Conservation (phyloP, 2,888 invertebrate genomes). For the Ochlodes sylvanus region DNA sequence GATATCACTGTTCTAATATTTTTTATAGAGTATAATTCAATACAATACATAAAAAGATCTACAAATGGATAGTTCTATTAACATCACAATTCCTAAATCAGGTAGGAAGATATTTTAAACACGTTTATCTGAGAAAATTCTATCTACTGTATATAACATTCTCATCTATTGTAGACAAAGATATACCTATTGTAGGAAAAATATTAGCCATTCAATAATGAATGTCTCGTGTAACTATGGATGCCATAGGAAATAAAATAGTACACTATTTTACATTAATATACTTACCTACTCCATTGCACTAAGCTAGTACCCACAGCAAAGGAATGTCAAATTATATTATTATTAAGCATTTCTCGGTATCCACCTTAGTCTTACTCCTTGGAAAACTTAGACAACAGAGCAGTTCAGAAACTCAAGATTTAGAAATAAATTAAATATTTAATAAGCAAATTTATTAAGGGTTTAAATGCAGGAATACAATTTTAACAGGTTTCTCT, state of each 20-base stretch:
- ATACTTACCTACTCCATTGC: not conserved
- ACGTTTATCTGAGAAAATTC: not conserved
- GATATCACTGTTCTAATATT: not conserved
- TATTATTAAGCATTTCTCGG: not conserved
- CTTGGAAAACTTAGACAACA: not conserved
- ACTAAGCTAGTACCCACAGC: not conserved
- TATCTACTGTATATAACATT: not conserved
- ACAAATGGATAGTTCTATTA: slow-evolving; percentile 5
- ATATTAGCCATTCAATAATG: too few species aligned
- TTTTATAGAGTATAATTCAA: not conserved
- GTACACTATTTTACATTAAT: not conserved
- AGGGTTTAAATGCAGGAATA: not conserved
- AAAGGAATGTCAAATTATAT: not conserved
- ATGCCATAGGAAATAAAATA: not conserved
- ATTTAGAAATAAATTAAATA: not conserved
- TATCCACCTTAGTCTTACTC: not conserved
- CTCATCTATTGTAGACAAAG: not conserved
- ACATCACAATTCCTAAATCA: slow-evolving; percentile 22
- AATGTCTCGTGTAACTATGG: not conserved
- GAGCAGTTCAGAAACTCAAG: not conserved
- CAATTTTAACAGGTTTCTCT: not conserved
- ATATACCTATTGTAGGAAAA: not conserved
- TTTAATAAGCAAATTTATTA: not conserved
- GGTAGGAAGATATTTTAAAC: slow-evolving; percentile 2
- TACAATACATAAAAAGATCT: slow-evolving; percentile 9